Conservation (phyloP, 2,113 vertebrate genomes). For the Macrotis lagotis region DNA sequence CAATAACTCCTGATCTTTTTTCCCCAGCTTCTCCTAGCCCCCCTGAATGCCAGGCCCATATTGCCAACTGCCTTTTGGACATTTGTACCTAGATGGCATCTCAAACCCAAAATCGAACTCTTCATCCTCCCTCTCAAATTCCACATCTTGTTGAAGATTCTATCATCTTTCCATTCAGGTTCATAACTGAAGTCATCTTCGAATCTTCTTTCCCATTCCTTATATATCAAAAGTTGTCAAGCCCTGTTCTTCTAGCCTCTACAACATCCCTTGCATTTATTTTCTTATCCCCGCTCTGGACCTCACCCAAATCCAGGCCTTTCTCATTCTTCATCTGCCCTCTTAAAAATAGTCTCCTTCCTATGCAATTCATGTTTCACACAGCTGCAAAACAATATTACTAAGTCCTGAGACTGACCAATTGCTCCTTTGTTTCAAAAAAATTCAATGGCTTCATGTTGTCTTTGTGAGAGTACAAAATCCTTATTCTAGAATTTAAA, state of each 20-base stretch:
- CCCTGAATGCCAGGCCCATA: neutral
- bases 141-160: neutral
- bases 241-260: neutral
- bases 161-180: neutral
- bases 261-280: neutral
- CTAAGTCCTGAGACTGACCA: neutral
- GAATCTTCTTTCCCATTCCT: neutral
- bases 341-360: neutral
- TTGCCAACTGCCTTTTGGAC: neutral
- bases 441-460: neutral
- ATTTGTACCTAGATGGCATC: neutral
- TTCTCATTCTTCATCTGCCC: neutral
- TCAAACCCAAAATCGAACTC: neutral
- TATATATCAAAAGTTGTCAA: neutral
- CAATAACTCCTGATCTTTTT: neutral
- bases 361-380: neutral
- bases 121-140: neutral
- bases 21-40: neutral
- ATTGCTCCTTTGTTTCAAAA: neutral
- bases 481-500: too few species aligned
- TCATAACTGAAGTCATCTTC: neutral
- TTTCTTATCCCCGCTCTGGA: neutral
- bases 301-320: neutral
- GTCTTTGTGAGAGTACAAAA: neutral
- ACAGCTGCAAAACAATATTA: neutral